Conservation (phyloP, 2,797 vertebrate species). For the Simalia tracyae region DNA sequence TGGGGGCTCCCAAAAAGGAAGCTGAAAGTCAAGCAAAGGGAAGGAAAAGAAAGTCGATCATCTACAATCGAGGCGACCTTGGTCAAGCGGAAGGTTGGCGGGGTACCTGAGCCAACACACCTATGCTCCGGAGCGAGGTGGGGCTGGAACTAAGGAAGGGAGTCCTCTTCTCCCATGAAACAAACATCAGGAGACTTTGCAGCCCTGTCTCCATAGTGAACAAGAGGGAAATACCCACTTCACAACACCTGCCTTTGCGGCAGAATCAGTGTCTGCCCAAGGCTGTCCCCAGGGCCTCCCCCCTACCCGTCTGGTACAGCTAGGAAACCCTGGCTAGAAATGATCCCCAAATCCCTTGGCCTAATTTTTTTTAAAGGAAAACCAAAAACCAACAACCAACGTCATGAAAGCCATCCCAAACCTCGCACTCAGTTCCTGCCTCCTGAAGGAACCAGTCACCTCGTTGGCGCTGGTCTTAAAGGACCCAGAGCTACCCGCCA, state of each 20-base stretch:
- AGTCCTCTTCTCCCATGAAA: not conserved
- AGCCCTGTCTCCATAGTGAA: not conserved
- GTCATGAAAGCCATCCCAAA: not conserved
- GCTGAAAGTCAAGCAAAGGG: not conserved
- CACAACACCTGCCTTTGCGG: not conserved
- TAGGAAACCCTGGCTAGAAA: not conserved
- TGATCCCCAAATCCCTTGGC: not conserved
- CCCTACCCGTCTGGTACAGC: not conserved
- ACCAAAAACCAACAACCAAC: too few species aligned
- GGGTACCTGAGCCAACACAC: not conserved
- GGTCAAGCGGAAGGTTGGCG: not conserved
- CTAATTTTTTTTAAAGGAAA: not conserved
- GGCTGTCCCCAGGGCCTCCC: not conserved
- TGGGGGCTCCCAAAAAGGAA: not conserved
- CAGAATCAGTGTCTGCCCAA: not conserved
- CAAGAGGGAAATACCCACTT: not conserved
- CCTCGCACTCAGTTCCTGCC: not conserved
- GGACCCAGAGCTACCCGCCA: not conserved
- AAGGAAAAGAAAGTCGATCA: not conserved
- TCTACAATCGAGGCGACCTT: not conserved
- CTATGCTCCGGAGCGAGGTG: not conserved
- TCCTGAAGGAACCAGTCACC: not conserved
- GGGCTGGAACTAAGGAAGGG: not conserved
- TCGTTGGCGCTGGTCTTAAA: too few species aligned
- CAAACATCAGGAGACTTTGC: not conserved